These are phyloP conservation scores for Julus scandinavius DNA, from an alignment of 2,888 invertebrate species.

Conservation along the genomic window DNA sequence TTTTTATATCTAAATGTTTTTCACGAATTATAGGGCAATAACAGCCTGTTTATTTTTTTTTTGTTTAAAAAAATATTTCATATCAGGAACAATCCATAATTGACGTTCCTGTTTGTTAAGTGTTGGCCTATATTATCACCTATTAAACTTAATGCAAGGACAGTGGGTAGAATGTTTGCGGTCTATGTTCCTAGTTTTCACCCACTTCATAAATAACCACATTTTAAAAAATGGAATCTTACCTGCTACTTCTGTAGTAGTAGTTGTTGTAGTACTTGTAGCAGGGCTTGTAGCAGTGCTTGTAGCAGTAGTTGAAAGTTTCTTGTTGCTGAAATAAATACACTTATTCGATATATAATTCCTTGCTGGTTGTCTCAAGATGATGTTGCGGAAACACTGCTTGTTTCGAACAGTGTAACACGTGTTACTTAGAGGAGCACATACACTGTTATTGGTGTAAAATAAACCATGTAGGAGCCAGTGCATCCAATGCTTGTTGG, in stretches of 20 bases:
- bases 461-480: neutral
- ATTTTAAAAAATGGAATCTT: neutral
- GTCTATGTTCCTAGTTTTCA: neutral
- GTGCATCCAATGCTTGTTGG: neutral
- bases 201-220: neutral
- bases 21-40: conserved; percentile 27
- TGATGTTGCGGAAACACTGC: too few relatives aligned
- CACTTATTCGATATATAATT: neutral
- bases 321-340: neutral
- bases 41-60: conserved; percentile 38
- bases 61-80: neutral
- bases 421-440: too few relatives aligned
- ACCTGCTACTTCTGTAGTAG: neutral
- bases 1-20: conserved; percentile 30
- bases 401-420: too few relatives aligned
- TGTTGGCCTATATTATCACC: conserved; percentile 45
- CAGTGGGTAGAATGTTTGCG: neutral
- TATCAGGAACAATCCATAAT: conserved; percentile 45
- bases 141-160: conserved; percentile 33
- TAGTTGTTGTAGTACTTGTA: too few relatives aligned
- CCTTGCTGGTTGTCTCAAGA: too few relatives aligned
- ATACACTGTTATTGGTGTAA: neutral
- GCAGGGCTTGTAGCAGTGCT: neutral
- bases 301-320: neutral
- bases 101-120: conserved; percentile 40